Base-by-base conservation (phyloP, 2,888 invertebrate genomes). In the Sceliomorpha sp. region DNA sequence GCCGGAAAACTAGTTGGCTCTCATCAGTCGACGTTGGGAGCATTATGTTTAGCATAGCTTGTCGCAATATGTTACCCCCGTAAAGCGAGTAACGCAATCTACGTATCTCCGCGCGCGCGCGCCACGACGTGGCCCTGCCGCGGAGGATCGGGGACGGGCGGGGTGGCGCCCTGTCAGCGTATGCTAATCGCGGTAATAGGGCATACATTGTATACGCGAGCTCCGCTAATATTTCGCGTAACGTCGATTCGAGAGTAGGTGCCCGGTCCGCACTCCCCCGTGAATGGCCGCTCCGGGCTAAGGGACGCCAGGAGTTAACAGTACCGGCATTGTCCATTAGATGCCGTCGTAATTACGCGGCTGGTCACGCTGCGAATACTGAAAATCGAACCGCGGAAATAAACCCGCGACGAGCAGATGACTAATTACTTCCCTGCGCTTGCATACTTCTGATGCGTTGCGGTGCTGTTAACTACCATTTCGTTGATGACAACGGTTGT, bases 121-220 rank as follows among this genome's bases (percentile, higher is more conserved):
- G 62, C 40, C 55, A 32, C 70, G 12, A 34, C 72, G 20, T 29
- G 45, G 27, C 31, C 7, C 20, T 47, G 20, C 20, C 45, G 26
- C 17, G 14, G 34, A 34, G 53, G 60, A 64, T 70, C 70, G 73
- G 72, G 74, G 77, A 70, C 53, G 72, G 69, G 44, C 66, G 50
- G 70, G 62, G 74, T 73, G 73, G 76, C 55, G 71, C 74, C 85
- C n/a, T 84, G 85, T 86, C 85, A 84, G 77, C 84, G 84, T 84
- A 85, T 85, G 86, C 85, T 86, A 85, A 86, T 86, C 85, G 84
- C 78, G 76, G 80, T 84, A 86, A 86, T 86, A 86, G 85, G 81
- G 77, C 81, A 78, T 81, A 77, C 81, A 80, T 79, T 81, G 83
- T 81, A 63, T 70, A 56, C 72, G 69, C 72, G 76, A 69, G 71